Evolutionary conservation across 2,888 invertebrate genomes (phyloP).

Genomic region (Hipparchia semele): DNA sequence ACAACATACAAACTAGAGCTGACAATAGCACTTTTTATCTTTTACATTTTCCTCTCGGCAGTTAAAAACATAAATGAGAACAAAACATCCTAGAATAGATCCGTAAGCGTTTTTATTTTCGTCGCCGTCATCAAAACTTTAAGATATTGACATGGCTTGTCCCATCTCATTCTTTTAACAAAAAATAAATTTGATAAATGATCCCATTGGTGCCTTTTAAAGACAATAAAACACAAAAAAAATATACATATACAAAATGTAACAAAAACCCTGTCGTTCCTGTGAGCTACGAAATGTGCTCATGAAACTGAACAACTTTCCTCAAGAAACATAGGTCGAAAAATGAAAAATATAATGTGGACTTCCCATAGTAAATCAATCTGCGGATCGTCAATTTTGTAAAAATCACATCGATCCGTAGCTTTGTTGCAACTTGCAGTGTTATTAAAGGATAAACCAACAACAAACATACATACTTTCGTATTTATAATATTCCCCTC

Average conservation of each 20-base stretch:
- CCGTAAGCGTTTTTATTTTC: conserved; percentile 17
- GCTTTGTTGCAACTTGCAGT: too few species aligned
- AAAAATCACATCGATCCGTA: too few species aligned
- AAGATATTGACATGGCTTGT: conserved; percentile 7
- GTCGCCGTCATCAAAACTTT: conserved; percentile 8
- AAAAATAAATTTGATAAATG: conserved; percentile 14
- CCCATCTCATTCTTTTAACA: conserved; percentile 9
- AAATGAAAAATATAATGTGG: too few species aligned
- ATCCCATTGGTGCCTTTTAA: neutral
- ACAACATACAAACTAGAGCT: too few species aligned
- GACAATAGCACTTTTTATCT: neutral
- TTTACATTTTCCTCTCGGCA: neutral
- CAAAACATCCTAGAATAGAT: conserved; percentile 11
- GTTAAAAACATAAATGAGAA: conserved; percentile 15
- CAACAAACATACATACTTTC: too few species aligned
- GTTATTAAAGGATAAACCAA: too few species aligned
- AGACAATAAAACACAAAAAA: neutral
- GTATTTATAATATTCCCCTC: too few species aligned
- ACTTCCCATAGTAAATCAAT: too few species aligned
- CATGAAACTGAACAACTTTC: neutral
- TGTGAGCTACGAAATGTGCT: too few species aligned
- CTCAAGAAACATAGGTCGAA: too few species aligned
- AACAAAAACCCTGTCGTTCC: too few species aligned
- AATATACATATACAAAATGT: neutral
- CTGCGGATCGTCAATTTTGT: too few species aligned